Percentiles rank a stretch among this genome's conserved stretches.
Conservation (phyloP, 2,797 vertebrate genomes). For the Lateolabrax maculatus region DNA sequence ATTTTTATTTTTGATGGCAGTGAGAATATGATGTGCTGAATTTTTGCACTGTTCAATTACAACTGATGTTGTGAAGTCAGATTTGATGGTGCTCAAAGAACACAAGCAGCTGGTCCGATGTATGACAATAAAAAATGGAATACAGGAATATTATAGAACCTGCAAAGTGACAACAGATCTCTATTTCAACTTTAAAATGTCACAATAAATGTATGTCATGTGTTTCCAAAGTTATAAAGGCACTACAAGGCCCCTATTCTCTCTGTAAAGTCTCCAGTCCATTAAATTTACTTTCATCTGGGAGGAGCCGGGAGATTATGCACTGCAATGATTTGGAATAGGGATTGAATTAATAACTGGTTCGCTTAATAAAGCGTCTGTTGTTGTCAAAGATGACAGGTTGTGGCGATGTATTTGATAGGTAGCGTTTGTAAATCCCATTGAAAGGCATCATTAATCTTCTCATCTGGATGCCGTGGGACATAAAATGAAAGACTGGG, state of each 20-base stretch:
- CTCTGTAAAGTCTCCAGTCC: conserved; percentile 38
- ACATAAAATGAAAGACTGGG: conserved; percentile 78
- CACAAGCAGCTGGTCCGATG: conserved; percentile 44
- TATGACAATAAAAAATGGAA: conserved; percentile 57
- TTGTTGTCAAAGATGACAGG: conserved; percentile 77
- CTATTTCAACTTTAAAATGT: conserved; percentile 48
- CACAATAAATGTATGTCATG: conserved; percentile 53
- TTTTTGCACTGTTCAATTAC: conserved; percentile 65
- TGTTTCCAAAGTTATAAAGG: conserved; percentile 38
- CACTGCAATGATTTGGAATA: conserved; percentile 55
- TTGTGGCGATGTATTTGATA: conserved; percentile 75
- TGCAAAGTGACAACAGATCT: conserved; percentile 45
- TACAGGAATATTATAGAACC: conserved; percentile 43
- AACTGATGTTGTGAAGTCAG: conserved; percentile 67
- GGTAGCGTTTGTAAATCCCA: conserved; percentile 78
- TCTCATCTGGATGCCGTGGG: conserved; percentile 79
- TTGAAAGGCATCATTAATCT: conserved; percentile 81
- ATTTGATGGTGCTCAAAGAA: conserved; percentile 64
- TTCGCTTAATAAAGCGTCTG: conserved; percentile 69
- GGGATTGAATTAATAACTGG: conserved; percentile 67
- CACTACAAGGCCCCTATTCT: conserved; percentile 21
- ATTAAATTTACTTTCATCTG: conserved; percentile 55
- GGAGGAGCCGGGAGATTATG: conserved; percentile 61
- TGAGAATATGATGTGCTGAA: conserved; percentile 62
- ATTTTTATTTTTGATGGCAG: conserved; percentile 73